These are phyloP conservation scores for Nyctalus aviator DNA, from an alignment of 2,797 vertebrate genomes.

Conservation along the genomic window DNA sequence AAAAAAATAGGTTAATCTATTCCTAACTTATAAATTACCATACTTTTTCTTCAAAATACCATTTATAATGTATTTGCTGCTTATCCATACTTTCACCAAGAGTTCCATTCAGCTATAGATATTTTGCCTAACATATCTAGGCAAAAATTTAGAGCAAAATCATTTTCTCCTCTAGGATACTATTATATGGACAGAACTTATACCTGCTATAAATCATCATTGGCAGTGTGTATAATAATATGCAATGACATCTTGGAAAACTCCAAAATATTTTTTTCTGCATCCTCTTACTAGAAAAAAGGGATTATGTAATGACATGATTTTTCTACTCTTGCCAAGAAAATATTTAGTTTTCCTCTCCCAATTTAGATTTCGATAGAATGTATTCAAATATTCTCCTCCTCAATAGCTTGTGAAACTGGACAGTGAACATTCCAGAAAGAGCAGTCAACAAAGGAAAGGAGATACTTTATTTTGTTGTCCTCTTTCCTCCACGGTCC, in stretches of 20 bases:
- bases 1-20: slow-evolving; percentile 54
- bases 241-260: background rate
- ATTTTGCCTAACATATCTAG: background rate
- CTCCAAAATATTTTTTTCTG: slow-evolving; percentile 9
- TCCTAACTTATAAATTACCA: background rate
- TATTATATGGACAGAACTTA: background rate
- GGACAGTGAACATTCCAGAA: background rate
- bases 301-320: background rate
- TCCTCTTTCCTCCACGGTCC: background rate
- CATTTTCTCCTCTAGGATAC: background rate
- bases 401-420: background rate
- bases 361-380: background rate
- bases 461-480: background rate
- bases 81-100: background rate
- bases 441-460: background rate
- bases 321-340: slow-evolving; percentile 8
- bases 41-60: slow-evolving; percentile 16
- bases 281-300: background rate
- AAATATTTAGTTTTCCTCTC: slow-evolving; percentile 11
- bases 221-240: background rate
- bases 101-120: background rate
- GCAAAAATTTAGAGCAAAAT: slow-evolving; percentile 18
- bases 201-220: background rate
- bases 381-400: background rate
- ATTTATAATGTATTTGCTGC: background rate